These are phyloP conservation scores for Limnephilus auricula DNA, from an alignment of 2,888 invertebrate species.

Conservation along the genomic window DNA sequence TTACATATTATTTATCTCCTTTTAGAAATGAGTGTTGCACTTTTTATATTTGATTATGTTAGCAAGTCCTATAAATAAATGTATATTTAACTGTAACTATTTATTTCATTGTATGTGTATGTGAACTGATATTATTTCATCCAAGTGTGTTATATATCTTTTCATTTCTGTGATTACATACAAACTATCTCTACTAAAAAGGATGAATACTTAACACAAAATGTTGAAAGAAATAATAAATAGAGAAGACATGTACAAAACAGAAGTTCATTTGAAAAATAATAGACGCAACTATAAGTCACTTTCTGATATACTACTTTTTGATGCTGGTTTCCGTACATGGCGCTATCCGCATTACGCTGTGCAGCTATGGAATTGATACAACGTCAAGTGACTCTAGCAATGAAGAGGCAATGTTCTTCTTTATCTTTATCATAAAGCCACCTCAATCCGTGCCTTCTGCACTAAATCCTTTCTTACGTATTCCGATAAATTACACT, in stretches of 20 bases:
- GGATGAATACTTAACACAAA: background rate
- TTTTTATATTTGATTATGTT: constrained; percentile 46
- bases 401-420: too few species aligned
- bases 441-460: too few species aligned
- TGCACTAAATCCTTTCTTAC: too few species aligned
- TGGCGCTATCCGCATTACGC: too few species aligned
- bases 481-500: too few species aligned
- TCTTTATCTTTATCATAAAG: too few species aligned
- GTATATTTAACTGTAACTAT: constrained; percentile 35
- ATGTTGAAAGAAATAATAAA: background rate
- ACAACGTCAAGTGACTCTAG: too few species aligned
- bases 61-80: constrained; percentile 37
- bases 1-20: background rate
- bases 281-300: background rate
- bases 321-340: too few species aligned
- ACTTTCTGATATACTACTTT: too few species aligned
- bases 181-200: background rate
- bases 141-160: constrained; percentile 17
- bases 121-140: constrained; percentile 46
- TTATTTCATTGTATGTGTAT: constrained; percentile 41
- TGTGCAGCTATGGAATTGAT: too few species aligned
- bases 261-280: background rate
- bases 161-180: constrained; percentile 5
- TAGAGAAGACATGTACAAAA: background rate
- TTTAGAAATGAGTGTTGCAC: constrained; percentile 39